Evolutionary conservation across 2,113 vertebrate genomes (phyloP).

Genomic region (Hippolais icterina): DNA sequence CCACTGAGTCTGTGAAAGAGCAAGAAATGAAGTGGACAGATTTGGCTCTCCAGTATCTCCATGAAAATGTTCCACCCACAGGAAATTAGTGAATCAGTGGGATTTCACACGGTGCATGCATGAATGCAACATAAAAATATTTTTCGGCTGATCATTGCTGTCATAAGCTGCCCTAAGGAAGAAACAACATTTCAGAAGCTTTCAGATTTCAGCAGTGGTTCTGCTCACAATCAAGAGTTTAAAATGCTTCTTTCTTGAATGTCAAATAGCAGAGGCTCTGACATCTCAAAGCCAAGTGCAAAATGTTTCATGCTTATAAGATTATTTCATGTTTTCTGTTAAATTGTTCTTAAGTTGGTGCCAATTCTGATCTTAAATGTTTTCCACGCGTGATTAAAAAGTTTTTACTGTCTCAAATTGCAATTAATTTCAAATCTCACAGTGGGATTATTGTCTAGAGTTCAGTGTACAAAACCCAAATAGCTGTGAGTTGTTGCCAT

Average conservation of each 20-base stretch:
- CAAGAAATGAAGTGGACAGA: constrained; percentile 99
- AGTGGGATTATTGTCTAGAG: neutral
- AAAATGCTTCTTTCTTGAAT: neutral
- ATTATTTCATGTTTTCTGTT: neutral
- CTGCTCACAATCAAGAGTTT: neutral
- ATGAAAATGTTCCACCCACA: constrained; percentile 87
- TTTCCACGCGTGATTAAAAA: neutral
- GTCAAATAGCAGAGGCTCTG: neutral
- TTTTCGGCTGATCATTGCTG: neutral
- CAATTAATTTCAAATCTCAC: neutral
- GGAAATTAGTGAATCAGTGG: constrained; percentile 72
- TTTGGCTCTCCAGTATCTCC: constrained; percentile 91
- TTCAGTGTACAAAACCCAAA: neutral
- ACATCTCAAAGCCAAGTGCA: neutral
- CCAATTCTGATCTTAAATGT: neutral
- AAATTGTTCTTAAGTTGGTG: neutral
- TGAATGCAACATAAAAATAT: neutral
- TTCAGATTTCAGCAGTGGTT: neutral
- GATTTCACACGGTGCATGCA: neutral
- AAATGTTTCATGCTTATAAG: neutral
- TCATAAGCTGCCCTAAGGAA: neutral
- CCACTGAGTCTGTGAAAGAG: constrained; percentile 95
- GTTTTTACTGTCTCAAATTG: neutral
- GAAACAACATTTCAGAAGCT: neutral
- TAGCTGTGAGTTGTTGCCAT: neutral